Percentiles rank a stretch among this genome's conserved stretches.
These are phyloP conservation scores for Gila robusta DNA, from an alignment of 2,797 vertebrate species.

Conservation along the genomic window DNA sequence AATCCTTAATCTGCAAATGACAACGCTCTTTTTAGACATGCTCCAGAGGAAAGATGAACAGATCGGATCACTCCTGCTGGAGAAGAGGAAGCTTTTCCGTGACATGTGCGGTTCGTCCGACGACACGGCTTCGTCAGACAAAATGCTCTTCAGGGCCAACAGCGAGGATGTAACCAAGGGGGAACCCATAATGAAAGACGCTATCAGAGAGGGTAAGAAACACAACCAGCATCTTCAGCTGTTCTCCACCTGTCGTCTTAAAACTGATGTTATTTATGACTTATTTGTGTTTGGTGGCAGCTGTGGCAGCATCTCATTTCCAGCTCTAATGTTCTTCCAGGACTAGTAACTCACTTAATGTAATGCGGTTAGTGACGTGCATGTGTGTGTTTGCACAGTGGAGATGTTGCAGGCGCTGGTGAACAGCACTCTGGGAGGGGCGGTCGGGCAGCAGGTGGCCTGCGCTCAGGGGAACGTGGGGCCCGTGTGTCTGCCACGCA, in stretches of 20 bases:
- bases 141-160: constrained; percentile 87
- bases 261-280: constrained; percentile 12
- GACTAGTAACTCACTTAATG: constrained; percentile 58
- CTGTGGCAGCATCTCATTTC: constrained; percentile 60
- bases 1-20: background rate
- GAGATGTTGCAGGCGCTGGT: constrained; percentile 91
- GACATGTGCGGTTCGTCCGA: constrained; percentile 81
- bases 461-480: constrained; percentile 72
- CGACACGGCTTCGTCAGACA: constrained; percentile 65
- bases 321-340: constrained; percentile 50
- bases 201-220: constrained; percentile 89
- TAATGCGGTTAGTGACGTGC: constrained; percentile 63
- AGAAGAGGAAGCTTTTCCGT: constrained; percentile 92
- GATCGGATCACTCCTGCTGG: constrained; percentile 89
- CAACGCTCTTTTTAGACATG: constrained; percentile 78
- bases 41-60: constrained; percentile 93
- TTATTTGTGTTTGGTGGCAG: constrained; percentile 3
- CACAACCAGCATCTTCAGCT: background rate
- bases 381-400: constrained; percentile 79
- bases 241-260: background rate
- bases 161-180: constrained; percentile 87
- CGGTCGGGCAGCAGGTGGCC: constrained; percentile 76
- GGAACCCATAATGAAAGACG: constrained; percentile 89
- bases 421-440: constrained; percentile 85
- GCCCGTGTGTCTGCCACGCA: constrained; percentile 87